phyloP scores from a whole-genome alignment of 92 coral and sea anemone species.

The Palythoa heliodiscus region DNA sequence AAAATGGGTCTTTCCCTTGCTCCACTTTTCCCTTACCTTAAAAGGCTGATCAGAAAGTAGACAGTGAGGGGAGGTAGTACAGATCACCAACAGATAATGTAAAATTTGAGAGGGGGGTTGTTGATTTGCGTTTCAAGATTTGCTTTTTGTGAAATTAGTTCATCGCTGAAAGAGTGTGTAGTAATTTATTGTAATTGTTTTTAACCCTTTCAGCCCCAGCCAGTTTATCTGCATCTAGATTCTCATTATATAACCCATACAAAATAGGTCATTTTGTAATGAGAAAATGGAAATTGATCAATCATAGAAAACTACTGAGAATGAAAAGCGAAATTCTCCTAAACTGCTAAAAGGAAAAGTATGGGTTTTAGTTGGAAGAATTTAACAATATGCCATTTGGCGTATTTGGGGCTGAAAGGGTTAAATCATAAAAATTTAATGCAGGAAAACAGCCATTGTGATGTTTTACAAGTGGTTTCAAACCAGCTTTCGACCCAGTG shows the following conservation, averaged over 20 bases:
- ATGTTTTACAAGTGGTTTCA: background rate
- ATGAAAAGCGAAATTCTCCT: no score
- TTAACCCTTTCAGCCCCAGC: no score
- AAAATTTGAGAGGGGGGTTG: background rate
- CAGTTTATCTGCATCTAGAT: no score
- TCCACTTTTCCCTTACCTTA: slow-evolving; percentile 82
- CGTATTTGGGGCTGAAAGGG: no score
- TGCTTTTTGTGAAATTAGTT: background rate
- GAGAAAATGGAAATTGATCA: no score
- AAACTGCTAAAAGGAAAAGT: no score
- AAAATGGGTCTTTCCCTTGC: slow-evolving; percentile 95
- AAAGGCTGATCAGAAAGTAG: slow-evolving; percentile 73
- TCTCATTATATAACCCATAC: no score
- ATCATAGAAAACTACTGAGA: no score
- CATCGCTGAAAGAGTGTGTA: background rate
- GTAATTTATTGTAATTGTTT: background rate
- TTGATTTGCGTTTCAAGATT: background rate
- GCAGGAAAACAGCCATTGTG: background rate
- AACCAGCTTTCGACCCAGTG: background rate
- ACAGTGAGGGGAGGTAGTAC: background rate
- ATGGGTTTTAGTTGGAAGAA: no score
- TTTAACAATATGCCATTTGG: no score
- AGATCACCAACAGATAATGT: background rate
- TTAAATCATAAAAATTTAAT: no score
- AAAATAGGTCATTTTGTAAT: no score